Base-by-base conservation (phyloP, 2,113 vertebrate genomes). In the Platycercus adscitus region DNA sequence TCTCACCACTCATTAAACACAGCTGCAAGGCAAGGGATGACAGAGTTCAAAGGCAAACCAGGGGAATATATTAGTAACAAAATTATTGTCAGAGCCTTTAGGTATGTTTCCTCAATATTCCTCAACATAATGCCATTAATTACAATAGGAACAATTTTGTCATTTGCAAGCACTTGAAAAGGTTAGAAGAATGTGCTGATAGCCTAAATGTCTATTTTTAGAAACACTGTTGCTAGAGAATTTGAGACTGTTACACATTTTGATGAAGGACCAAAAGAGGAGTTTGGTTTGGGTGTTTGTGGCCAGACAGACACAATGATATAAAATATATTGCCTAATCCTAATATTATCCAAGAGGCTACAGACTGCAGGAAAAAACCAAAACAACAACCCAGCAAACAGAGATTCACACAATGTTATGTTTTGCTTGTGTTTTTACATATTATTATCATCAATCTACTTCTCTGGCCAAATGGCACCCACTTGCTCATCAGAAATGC, bases 1-100 rank as follows among this genome's bases (percentile, higher is more conserved):
- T 98, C 97, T 98, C 96, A 88, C 95, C 96, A 97, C 97, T 98
- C 97, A 98, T 98, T 98, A 98, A 97, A 94, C 97, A 98, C 96
- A 98, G 98, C 98, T 98, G 97, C 89, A 87, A 98, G 98, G 97
- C 96, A 98, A 95, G 81, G 93, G 95, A 93, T 94, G 93, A 92
- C 82, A 86, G 96, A 97, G 98, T 98, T 98, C 98, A 98, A 98
- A 97, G 91, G 90, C 95, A 98, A 97, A 98, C 82, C 95, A 96
- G 93, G 98, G 96, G 98, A 98, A 98, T 98, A 97, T 97, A 97
- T 97, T 98, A 97, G 95, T 95, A 96, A 97, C 95, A 97, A 97
- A 98, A 98, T 97, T 97, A 98, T 97, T 93, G 93, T 96, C 96
- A 95, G 92, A 92, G 92, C 96, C 96, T 97, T 96, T 94, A 95